Evolutionary conservation across 2,113 vertebrate species (phyloP).

Genomic region (Antechinus flavipes): DNA sequence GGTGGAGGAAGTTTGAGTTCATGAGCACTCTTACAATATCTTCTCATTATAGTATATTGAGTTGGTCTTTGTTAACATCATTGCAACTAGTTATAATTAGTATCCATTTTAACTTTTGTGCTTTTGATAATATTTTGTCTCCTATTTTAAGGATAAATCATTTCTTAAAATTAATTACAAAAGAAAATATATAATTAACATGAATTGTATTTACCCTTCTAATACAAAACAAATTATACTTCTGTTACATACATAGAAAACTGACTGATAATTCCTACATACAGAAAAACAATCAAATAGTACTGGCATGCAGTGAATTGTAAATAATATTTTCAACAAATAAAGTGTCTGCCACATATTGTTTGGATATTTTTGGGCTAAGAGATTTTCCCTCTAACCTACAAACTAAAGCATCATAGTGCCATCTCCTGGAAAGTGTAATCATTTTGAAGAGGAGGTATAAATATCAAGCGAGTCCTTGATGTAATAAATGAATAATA

Average conservation of each 20-base stretch:
- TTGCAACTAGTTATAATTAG: conserved; percentile 15
- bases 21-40: neutral
- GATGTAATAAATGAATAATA: conserved; percentile 36
- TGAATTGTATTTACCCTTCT: conserved; percentile 40
- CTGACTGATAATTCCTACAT: conserved; percentile 34
- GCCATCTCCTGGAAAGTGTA: conserved; percentile 70
- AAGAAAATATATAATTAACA: conserved; percentile 3
- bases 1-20: conserved; percentile 35
- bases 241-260: conserved; percentile 12
- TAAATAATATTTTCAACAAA: conserved; percentile 7
- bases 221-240: conserved; percentile 3
- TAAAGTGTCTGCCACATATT: neutral
- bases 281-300: conserved; percentile 25
- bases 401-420: conserved; percentile 54
- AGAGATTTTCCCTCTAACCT: conserved; percentile 38
- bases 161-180: conserved; percentile 45
- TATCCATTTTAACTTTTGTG: neutral
- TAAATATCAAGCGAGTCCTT: conserved; percentile 16
- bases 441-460: neutral
- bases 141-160: neutral
- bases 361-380: conserved; percentile 50
- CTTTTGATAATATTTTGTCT: conserved; percentile 44
- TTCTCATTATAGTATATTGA: neutral
- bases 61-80: neutral
- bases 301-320: conserved; percentile 20